Base-by-base conservation (phyloP, 2,888 invertebrate species). In the Trachelus iudaicus region DNA sequence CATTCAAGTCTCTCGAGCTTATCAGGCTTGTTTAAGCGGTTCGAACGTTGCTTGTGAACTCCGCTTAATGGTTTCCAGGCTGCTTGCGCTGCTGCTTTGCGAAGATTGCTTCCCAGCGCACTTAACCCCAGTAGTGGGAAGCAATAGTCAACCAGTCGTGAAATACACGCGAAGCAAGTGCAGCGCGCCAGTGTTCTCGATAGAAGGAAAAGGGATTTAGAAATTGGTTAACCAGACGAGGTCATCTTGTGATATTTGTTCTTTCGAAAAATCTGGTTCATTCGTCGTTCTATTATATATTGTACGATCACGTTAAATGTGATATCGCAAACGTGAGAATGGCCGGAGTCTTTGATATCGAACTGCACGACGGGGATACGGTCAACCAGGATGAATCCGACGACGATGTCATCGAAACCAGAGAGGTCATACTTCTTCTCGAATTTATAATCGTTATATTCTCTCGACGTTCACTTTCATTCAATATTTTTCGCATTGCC, bases 261-360 rank as follows among this genome's bases (percentile, higher is more conserved):
- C 2, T 15, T 9, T 56, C 0, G 9, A 56, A 56, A 23, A 56
- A 23, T 56, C 56, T 56, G 2, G 23, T 56, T 23, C 1, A 56
- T 56, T 56, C 23, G 23, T 9, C 9, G 23, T 23, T 56, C 23
- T 15, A 2, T 15, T 56, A 9, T 23, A 56, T 56, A 23, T 23
- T 56, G 9, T 23, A 23, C 12, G 31, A 33, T 73, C 35, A 68
- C 56, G 81, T 81, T 85, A 83, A 84, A 85, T 85, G 86, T 84
- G 82, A 85, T 82, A 81, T 80, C 77, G 56, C 76, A 78, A 35
- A n/a, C 34, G 74, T n/a, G 34, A 92, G 87, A 89, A 96, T 96
- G 95, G 96, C 96, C 92, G 97, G 96, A 92, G 96, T 98, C 92
- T 98, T 98, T 92, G 97, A 98, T 94, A 95, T 98, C 92, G 98